Evolutionary conservation across 1,140 invertebrate species (phyloP), one percentile per base, ranked within the genome.

Genomic region (Tigriopus japonicus): DNA sequence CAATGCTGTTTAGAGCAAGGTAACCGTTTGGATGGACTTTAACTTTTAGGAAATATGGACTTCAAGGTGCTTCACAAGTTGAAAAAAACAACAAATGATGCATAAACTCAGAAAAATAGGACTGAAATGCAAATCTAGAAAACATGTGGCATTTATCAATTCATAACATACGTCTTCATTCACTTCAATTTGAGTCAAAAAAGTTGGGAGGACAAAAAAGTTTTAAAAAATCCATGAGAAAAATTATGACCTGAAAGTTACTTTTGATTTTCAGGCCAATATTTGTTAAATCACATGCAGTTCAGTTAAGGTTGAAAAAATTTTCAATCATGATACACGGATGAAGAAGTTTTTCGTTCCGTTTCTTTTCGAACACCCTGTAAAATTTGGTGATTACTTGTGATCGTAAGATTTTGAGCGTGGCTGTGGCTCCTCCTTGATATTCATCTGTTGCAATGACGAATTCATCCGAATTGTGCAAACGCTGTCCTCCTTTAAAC

Each of bases 401-500:
- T 13, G 58, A 19, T 6, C 51, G 45, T 1, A 42, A 28, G 24
- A 60, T 19, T 14, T 42, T 6, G 23, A 60, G 58, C 15, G 13
- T 42, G n/a, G 58, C 58, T 2, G 58, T 60, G 14, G 58, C 41
- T 55, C 58, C 58, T 17, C 58, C 58, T 28, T 60, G 58, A 28
- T 51, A 60, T 28, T 60, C 58, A n/a, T 42, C 42, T 12, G 15
- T 52, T 23, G 28, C 19, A 23, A 60, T 51, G 17, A 52, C 10
- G 17, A 6, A 28, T 51, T 60, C 42, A 13, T 60, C 58, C 28
- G 28, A 23, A 17, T 17, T 52, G 13, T 15, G 10, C 15, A 60
- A 28, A 6, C 12, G 42, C 7, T 41, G 15, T 53, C 58, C 58
- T 7, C 51, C 41, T 42, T 60, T 60, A 15, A n/a, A 52, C 94